Evolutionary conservation across 2,888 invertebrate genomes (phyloP), one percentile per base, ranked within the genome.

Genomic region (Fragum fragum): DNA sequence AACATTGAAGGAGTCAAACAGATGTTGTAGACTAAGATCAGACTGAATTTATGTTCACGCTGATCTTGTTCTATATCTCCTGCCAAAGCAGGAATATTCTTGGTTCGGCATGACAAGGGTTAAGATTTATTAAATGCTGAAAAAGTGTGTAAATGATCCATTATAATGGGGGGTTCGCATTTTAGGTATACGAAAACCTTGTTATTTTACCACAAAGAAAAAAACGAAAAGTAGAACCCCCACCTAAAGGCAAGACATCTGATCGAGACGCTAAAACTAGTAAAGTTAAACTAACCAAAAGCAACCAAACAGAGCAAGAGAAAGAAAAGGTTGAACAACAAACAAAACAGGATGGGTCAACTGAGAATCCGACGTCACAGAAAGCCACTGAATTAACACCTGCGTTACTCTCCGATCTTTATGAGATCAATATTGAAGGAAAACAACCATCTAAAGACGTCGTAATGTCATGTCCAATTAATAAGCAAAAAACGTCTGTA

Each of bases 371-470:
- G 14, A n/a, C 11, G 2, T 2, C 23, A 14, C 26, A n/a, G 23
- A 28, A 23, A 3, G 23, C n/a, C 14, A n/a, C 42, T 23, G 66
- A 39, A 29, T 0, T 66, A 2, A 66, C 39, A 23, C 66, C 39
- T 7, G 39, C 42, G 47, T 11, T 70, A 29, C 53, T 73, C 1
- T 63, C 73, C 1, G 66, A 63, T 29, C 14, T 73, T 9, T 73
- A 73, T 21, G 63, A 66, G 18, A 66, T 73, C 16, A 73, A 66
- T 32, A 66, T 66, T n/a, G 66, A 63, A 29, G 73, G 73, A 6
- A 26, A 47, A 9, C 73, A 73, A 32, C 73, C 73, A 1, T 16
- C 47, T 6, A 73, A 66, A 21, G 63, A 63, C 2, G 21, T 73
- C 16, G 32, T 21, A 0, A 53, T 73, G 1, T 32, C 42, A 3